Evolutionary conservation across 2,888 invertebrate genomes (phyloP), one percentile per base, ranked within the genome.

Genomic region (Acrobeloides nanus): DNA sequence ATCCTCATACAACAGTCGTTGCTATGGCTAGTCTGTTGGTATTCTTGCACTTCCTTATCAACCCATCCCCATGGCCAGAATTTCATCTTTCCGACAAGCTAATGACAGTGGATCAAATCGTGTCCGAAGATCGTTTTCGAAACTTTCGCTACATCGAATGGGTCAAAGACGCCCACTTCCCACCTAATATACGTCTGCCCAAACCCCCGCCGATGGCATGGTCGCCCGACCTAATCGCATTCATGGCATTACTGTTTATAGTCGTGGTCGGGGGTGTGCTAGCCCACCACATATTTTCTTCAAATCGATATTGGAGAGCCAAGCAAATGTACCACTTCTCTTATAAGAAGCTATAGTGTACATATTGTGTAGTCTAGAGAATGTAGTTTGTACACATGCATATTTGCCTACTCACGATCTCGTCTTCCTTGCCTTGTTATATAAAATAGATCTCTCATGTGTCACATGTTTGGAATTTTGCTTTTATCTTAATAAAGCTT

Each of bases 161-260:
- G 57, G 61, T 57, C 15, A 33, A 43, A 4, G 59, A 56, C 40
- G 57, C 55, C 5, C 35, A 33, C 21, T 25, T 59, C 12, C 58
- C 53, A 18, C 17, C 31, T 12, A 38, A 46, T 23, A 20, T 43
- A 15, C 54, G 56, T 12, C 43, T 46, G 8, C 57, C 38, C 5
- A 23, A 29, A 4, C 55, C 55, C 6, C 57, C 57, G 37, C 50
- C 57, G 4, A 18, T 41, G 17, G 45, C 61, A n/a, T 56, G 49
- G 50, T 57, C 61, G 5, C 61, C 59, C 3, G 57, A 57, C 38
- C 33, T 57, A 29, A 51, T 57, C 21, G 57, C 57, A 7, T 57
- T 57, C 33, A 34, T 57, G 8, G 24, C 29, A 6, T 24, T 57
- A 15, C 34, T 51, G 17, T 57, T 57, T 24, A 18, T 61, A 10